Evolutionary conservation across 1,140 invertebrate species (phyloP), one percentile per base, ranked within the genome.

Genomic region (Protaetia brevitarsis): DNA sequence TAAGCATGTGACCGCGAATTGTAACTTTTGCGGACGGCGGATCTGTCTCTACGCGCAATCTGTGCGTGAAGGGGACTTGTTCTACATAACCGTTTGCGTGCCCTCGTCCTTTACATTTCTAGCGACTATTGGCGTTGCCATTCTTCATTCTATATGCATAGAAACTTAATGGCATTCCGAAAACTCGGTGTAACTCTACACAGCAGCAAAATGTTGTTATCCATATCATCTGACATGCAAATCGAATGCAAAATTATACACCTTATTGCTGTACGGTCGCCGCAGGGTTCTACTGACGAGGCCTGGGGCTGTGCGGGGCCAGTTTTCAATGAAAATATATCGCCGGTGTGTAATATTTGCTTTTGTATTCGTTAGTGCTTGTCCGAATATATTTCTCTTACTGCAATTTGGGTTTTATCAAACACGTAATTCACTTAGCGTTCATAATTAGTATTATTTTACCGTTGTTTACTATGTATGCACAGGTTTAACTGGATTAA

Each of bases 171-270:
- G 72, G 72, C 69, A 74, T 76, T 76, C 73, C 71, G 72, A 73
- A 58, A 76, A 67, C 71, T 64, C 64, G 70, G 68, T 73, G 70
- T 72, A 73, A 76, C 73, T 73, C 73, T 69, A 64, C 70, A 70
- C 69, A 70, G 66, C 68, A 72, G 71, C 73, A 74, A 76, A 76
- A 76, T 74, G 72, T 73, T 74, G 67, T 71, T 68, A 74, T 75
- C 73, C 71, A 72, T 74, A 75, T 76, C 72, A 75, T 76, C 70
- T 75, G 68, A 67, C 69, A 76, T 76, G 75, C 71, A 75, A 75
- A 76, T 76, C 73, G 71, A 72, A 76, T 76, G 73, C 73, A 76
- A 75, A 76, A 76, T 75, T 74, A 75, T 75, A 75, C 72, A 74
- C 73, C 73, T 76, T 76, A 76, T 75, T 75, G 72, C 64, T 45